Conservation (phyloP, 2,113 vertebrate genomes). For the Pterocles orientalis region DNA sequence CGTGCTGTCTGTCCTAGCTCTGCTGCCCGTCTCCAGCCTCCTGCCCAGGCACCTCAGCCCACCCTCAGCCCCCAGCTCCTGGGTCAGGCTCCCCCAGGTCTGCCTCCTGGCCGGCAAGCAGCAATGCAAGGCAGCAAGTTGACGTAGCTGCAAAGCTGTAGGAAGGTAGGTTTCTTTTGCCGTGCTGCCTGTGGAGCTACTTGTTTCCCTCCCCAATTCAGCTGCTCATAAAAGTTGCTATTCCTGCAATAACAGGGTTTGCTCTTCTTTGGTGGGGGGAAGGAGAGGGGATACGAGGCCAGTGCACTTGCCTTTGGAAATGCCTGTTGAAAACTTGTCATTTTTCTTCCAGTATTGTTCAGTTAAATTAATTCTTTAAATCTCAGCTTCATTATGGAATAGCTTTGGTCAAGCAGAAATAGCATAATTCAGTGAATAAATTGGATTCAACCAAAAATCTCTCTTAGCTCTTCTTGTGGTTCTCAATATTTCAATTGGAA, state of each 20-base stretch:
- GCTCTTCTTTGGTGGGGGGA: not conserved
- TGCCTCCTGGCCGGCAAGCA: rapidly evolving
- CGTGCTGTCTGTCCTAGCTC: not conserved
- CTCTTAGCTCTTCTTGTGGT: not conserved
- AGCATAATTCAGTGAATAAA: not conserved
- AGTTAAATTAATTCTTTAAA: not conserved
- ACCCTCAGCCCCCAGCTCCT: rapidly evolving
- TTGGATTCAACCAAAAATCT: not conserved
- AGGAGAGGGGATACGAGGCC: not conserved
- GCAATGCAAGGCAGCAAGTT: not conserved
- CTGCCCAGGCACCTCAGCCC: rapidly evolving
- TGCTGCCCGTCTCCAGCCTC: not conserved
- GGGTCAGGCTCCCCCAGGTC: not conserved
- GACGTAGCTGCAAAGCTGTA: not conserved
- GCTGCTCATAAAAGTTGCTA: not conserved
- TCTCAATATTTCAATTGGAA: not conserved
- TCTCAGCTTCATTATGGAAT: not conserved
- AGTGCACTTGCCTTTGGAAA: not conserved
- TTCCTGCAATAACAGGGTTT: not conserved
- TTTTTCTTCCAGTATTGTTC: not conserved
- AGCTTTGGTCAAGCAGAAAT: not conserved
- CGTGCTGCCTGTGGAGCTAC: rapidly evolving
- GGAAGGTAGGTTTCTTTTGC: rapidly evolving
- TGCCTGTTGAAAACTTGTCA: not conserved
- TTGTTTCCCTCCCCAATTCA: not conserved